Evolutionary conservation across 1,140 invertebrate species (phyloP).

Genomic region (Pseudobourletiella spinata): DNA sequence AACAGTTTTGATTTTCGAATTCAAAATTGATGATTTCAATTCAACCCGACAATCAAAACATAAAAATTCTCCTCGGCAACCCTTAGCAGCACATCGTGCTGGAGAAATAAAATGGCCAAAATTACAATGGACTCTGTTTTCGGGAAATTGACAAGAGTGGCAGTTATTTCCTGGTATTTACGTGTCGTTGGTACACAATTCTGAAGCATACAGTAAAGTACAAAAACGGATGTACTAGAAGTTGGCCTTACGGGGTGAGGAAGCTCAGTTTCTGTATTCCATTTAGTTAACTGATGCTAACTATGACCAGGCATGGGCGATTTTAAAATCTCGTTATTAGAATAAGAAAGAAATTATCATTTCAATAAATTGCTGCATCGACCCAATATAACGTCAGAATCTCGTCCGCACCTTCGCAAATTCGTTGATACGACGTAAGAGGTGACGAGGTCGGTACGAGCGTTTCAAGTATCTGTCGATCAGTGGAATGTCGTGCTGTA

Average conservation of each 20-base stretch:
- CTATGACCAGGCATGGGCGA: conserved; percentile 4
- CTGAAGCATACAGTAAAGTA: background rate
- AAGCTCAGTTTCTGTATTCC: background rate
- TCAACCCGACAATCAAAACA: too few relatives aligned
- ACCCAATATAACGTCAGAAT: background rate
- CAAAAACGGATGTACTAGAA: conserved; percentile 16
- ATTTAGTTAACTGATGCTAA: conserved; percentile 1
- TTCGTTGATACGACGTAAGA: background rate
- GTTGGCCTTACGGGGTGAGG: background rate
- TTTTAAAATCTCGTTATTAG: background rate
- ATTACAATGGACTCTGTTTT: background rate
- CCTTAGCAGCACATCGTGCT: too few relatives aligned
- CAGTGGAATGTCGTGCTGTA: too few relatives aligned
- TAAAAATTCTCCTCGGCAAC: too few relatives aligned
- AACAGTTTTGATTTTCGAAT: too few relatives aligned
- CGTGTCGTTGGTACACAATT: background rate
- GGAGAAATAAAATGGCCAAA: too few relatives aligned
- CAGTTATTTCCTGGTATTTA: background rate
- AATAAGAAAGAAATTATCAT: background rate
- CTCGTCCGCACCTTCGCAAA: background rate
- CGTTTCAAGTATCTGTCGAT: too few relatives aligned
- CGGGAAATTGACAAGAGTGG: background rate
- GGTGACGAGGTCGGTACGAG: too few relatives aligned
- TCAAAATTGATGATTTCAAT: too few relatives aligned
- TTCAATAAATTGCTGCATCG: background rate